phyloP scores from a whole-genome alignment of 2,113 vertebrate genomes.

The Dinomys branickii region DNA sequence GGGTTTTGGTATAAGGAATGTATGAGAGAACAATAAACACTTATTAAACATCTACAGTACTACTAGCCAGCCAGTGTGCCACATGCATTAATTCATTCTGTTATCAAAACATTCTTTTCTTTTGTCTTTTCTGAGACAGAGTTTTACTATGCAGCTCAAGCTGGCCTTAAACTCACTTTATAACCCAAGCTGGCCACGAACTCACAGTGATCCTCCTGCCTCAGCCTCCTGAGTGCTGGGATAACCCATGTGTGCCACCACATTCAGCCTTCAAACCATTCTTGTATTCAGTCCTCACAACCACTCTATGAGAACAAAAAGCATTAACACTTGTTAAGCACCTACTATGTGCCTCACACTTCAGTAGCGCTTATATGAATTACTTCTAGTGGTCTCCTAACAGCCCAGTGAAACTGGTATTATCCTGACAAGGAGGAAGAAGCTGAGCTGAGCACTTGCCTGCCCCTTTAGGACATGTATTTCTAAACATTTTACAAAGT shows the following conservation, averaged over 20 bases:
- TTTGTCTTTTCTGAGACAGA: background rate
- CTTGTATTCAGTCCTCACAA: slow-evolving; percentile 45
- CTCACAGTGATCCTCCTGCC: background rate
- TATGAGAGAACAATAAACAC: slow-evolving; percentile 32
- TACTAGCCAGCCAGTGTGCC: background rate
- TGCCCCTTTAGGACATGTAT: background rate
- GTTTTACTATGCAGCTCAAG: background rate
- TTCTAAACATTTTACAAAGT: slow-evolving; percentile 53
- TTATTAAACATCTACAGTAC: slow-evolving; percentile 6
- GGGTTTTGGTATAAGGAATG: slow-evolving; percentile 33
- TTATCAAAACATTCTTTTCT: slow-evolving; percentile 36
- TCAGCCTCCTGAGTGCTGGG: background rate
- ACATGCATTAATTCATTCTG: slow-evolving; percentile 49
- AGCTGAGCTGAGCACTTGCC: slow-evolving; percentile 6
- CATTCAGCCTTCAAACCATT: background rate
- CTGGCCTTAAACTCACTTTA: background rate
- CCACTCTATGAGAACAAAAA: slow-evolving; percentile 18
- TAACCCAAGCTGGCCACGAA: background rate
- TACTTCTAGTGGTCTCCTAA: background rate
- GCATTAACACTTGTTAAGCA: slow-evolving; percentile 13
- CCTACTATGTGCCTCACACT: background rate
- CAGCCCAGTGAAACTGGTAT: slow-evolving; percentile 38
- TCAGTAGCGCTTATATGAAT: slow-evolving; percentile 35
- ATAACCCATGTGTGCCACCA: background rate
- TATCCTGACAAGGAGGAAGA: background rate